phyloP scores from a whole-genome alignment of 2,888 invertebrate genomes.

The Calliopum simillimum region DNA sequence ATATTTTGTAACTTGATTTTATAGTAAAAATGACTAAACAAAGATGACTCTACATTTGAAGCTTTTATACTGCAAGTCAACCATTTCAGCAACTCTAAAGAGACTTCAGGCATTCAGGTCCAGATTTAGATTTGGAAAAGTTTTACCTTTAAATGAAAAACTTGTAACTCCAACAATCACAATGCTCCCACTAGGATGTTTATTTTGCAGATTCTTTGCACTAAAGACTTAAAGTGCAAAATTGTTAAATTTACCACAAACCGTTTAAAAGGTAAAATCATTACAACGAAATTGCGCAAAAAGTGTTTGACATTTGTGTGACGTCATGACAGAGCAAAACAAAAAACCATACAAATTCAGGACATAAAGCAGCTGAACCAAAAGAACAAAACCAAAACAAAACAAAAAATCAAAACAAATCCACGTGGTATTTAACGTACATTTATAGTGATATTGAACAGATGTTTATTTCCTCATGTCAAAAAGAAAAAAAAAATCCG shows the following conservation, averaged over 20 bases:
- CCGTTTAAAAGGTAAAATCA: too few species aligned
- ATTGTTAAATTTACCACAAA: too few species aligned
- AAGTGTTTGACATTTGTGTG: neutral
- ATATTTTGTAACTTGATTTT: too few species aligned
- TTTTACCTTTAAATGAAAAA: too few species aligned
- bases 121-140: too few species aligned
- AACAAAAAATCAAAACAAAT: slow-evolving; percentile 19
- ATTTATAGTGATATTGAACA: slow-evolving; percentile 11
- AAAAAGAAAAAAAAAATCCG: neutral
- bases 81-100: neutral
- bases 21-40: too few species aligned
- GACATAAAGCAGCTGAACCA: too few species aligned
- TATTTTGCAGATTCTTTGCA: too few species aligned
- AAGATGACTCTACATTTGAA: too few species aligned
- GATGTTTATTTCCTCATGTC: neutral
- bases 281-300: neutral
- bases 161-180: too few species aligned
- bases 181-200: too few species aligned
- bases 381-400: neutral
- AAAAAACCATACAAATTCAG: neutral
- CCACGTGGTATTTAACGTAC: slow-evolving; percentile 19
- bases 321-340: neutral
- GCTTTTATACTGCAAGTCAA: neutral
- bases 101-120: neutral
- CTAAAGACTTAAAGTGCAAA: too few species aligned